These are phyloP conservation scores for Agonopterix alstromeriana DNA, from an alignment of 2,888 invertebrate species.

Conservation along the genomic window DNA sequence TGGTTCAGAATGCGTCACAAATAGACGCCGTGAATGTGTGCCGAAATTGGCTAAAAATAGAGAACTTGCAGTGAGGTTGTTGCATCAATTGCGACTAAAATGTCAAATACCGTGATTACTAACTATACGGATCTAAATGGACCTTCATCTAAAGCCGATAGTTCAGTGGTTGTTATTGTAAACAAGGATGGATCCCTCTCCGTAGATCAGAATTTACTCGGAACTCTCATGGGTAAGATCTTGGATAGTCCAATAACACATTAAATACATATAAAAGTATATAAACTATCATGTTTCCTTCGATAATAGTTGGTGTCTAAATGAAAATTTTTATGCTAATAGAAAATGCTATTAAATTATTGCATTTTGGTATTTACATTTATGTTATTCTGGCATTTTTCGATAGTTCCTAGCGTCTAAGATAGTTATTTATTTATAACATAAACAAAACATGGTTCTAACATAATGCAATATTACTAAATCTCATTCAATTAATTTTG, in stretches of 20 bases:
- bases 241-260: not conserved
- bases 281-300: no score
- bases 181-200: constrained; percentile 91
- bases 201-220: constrained; percentile 87
- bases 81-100: constrained; percentile 51
- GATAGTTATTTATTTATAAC: no score
- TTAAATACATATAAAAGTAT: no score
- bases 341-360: no score
- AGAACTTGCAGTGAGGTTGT: constrained; percentile 46
- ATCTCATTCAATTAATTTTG: constrained; percentile 9
- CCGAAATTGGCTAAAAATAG: constrained; percentile 60
- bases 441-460: no score
- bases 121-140: constrained; percentile 73
- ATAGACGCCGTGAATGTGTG: constrained; percentile 57
- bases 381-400: no score
- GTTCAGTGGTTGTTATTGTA: constrained; percentile 89
- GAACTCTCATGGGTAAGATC: constrained; percentile 85
- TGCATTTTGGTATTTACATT: no score
- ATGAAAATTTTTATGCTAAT: no score
- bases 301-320: no score
- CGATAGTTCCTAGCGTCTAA: no score
- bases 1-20: constrained; percentile 54
- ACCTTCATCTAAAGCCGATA: constrained; percentile 76
- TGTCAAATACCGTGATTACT: constrained; percentile 74
- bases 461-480: no score